Evolutionary conservation across 2,113 vertebrate genomes (phyloP).

Genomic region (mouse (Mus musculus)): DNA sequence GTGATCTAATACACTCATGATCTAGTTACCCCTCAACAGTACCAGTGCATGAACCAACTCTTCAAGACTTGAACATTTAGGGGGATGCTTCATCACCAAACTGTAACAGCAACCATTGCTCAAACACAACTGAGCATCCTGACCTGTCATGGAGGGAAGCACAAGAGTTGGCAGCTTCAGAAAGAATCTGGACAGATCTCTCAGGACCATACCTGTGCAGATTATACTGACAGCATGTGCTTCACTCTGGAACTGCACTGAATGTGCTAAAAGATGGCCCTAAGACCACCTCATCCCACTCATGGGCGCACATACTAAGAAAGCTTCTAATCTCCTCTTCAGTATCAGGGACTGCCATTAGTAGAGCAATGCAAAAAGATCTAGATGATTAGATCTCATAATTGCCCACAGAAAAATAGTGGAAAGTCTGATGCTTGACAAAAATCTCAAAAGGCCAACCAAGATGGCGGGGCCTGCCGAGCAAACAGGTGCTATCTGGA

Average conservation of each 20-base stretch:
- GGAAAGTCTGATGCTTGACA: not conserved
- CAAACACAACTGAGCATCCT: not conserved
- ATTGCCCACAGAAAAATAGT: not conserved
- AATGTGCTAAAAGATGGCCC: not conserved
- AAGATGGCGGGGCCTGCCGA: not conserved
- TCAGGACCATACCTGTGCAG: not conserved
- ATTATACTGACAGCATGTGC: fast-evolving
- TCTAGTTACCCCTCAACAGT: not conserved
- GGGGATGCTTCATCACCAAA: not conserved
- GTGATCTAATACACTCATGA: not conserved
- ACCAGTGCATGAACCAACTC: not conserved
- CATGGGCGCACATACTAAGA: not conserved
- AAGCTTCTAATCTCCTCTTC: not conserved
- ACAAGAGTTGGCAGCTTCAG: not conserved
- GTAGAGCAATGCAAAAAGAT: not conserved
- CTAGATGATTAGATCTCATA: not conserved
- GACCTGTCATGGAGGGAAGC: not conserved
- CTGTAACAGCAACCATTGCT: not conserved
- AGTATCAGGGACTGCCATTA: not conserved
- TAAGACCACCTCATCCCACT: not conserved
- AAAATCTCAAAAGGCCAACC: not conserved
- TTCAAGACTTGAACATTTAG: not conserved
- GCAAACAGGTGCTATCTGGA: not conserved
- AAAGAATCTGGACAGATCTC: not conserved
- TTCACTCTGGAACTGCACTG: not conserved